Evolutionary conservation across 2,888 invertebrate genomes (phyloP).

Genomic region (Agapetus fuscipes): DNA sequence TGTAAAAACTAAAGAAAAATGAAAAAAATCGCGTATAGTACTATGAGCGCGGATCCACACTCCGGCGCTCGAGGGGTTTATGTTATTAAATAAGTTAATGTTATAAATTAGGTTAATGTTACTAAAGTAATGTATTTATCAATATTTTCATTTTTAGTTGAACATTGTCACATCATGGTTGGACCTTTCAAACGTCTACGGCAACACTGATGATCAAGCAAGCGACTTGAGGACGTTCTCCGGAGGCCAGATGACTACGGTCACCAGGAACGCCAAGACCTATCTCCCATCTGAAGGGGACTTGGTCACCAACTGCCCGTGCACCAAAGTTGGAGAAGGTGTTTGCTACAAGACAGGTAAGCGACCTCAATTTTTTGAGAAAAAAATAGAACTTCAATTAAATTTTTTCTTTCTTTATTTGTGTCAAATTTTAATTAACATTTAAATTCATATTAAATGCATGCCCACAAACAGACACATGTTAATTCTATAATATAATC

Average conservation of each 20-base stretch:
- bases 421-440: background rate
- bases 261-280: background rate
- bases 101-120: too few species aligned
- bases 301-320: background rate
- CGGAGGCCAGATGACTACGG: background rate
- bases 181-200: background rate
- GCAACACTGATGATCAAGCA: background rate
- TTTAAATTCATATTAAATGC: background rate
- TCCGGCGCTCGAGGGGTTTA: too few species aligned
- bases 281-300: background rate
- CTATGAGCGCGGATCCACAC: too few species aligned
- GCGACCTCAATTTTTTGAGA: too few species aligned
- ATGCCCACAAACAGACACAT: too few species aligned
- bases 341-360: background rate
- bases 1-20: too few species aligned
- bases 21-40: too few species aligned
- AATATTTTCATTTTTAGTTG: background rate
- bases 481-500: background rate
- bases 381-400: background rate
- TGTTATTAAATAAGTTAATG: too few species aligned
- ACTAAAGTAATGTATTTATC: too few species aligned
- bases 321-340: background rate
- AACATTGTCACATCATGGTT: background rate
- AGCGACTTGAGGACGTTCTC: background rate
- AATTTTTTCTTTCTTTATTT: background rate